A percentile compares a stretch with the other conserved stretches of the same genome.
These are phyloP conservation scores for Drosophila ercepeae DNA, from an alignment of 1,140 invertebrate species.

Conservation along the genomic window DNA sequence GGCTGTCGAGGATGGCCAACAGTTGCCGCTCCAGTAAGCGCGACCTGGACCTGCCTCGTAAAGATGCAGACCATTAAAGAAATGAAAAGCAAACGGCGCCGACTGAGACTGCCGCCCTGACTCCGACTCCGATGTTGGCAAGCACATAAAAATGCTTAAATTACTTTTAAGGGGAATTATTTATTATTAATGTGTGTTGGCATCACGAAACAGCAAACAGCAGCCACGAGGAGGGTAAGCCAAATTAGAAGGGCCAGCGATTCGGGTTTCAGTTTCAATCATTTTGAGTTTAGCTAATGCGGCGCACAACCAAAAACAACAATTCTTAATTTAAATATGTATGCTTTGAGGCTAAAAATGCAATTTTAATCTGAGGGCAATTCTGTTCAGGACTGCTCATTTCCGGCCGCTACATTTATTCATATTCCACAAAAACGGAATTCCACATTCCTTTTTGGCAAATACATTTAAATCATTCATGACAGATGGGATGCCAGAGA, in stretches of 20 bases:
- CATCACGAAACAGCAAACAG: constrained; percentile 13
- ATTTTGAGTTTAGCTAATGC: constrained; percentile 17
- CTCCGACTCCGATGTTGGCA: constrained; percentile 35
- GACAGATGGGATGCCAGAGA: constrained; percentile 35
- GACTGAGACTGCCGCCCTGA: constrained; percentile 6
- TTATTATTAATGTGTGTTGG: constrained; percentile 72
- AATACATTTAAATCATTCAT: constrained; percentile 70
- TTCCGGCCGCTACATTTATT: constrained; percentile 58
- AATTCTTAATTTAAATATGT: constrained; percentile 34
- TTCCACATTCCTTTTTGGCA: constrained; percentile 45
- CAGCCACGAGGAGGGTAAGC: constrained; percentile 9
- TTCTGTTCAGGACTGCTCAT: constrained; percentile 37
- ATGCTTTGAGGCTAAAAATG: constrained; percentile 2
- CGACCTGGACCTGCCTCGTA: constrained; percentile 68
- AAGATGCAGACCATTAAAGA: constrained; percentile 79
- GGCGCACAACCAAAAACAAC: constrained; percentile 42
- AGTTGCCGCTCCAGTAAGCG: constrained; percentile 66
- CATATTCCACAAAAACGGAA: constrained; percentile 32
- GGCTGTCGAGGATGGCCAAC: constrained; percentile 41
- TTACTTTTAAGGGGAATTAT: constrained; percentile 81
- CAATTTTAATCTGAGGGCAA: constrained; percentile 26
- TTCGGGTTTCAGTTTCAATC: constrained; percentile 33
- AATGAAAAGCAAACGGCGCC: constrained; percentile 73
- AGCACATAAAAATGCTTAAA: constrained; percentile 79
- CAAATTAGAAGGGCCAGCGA: constrained; percentile 49